A percentile compares a stretch with the other conserved stretches of the same genome.
Evolutionary conservation across 1,140 invertebrate genomes (phyloP).

Genomic region (Stegodyphus dumicola): DNA sequence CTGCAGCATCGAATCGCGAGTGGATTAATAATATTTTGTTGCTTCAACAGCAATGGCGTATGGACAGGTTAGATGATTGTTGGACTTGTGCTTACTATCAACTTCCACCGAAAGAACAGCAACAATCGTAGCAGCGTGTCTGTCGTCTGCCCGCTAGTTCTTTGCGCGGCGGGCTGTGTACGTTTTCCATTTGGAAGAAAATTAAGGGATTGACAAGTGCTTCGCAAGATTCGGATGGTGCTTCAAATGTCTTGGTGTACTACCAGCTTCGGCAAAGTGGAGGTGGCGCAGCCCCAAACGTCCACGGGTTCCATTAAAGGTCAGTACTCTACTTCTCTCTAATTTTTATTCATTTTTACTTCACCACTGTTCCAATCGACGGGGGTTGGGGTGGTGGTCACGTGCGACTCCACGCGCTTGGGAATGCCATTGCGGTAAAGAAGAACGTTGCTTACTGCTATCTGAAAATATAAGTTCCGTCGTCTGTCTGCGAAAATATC

Average conservation of each 20-base stretch:
- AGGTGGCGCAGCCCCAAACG: constrained; percentile 65
- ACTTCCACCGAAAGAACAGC: background rate
- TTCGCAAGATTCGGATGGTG: constrained; percentile 44
- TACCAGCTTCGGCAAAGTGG: constrained; percentile 64
- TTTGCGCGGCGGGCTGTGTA: background rate
- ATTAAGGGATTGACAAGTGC: constrained; percentile 36
- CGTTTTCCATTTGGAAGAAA: background rate
- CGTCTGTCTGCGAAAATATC: no score
- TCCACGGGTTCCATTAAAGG: constrained; percentile 66
- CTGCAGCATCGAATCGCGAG: background rate
- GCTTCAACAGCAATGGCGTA: constrained; percentile 25
- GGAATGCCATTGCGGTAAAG: no score
- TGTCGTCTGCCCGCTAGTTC: no score
- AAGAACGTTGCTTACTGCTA: no score
- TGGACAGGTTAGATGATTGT: constrained; percentile 41
- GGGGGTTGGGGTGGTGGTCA: background rate
- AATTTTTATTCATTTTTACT: background rate
- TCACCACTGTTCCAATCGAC: background rate
- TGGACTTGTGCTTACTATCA: background rate
- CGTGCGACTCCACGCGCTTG: background rate
- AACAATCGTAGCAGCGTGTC: background rate
- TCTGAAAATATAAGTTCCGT: no score
- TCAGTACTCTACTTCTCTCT: constrained; percentile 15
- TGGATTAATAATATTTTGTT: constrained; percentile 44
- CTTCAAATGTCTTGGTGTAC: constrained; percentile 64